Conservation (phyloP, 1,140 invertebrate species). For the Bombus confusus region DNA sequence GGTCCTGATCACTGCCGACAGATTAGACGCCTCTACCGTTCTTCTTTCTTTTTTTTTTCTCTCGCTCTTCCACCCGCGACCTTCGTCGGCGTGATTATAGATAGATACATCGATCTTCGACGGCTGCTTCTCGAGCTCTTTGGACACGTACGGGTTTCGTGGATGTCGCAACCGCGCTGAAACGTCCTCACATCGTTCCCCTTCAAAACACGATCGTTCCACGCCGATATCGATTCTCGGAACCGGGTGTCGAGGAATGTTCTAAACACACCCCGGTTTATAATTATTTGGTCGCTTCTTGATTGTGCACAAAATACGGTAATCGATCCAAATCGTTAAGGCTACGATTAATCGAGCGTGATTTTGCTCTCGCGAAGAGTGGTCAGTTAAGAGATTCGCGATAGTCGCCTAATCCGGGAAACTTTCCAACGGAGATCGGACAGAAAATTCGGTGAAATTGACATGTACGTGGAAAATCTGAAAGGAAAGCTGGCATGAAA, state of each 20-base stretch:
- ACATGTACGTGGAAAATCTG: too few relatives aligned
- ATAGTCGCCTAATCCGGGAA: too few relatives aligned
- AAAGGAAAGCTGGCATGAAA: too few relatives aligned
- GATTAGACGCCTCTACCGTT: slow-evolving; percentile 74
- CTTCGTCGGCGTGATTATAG: slow-evolving; percentile 52
- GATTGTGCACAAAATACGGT: too few relatives aligned
- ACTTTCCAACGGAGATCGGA: too few relatives aligned
- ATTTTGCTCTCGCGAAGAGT: too few relatives aligned
- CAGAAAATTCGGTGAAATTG: too few relatives aligned
- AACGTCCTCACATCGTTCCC: background rate
- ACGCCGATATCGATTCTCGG: background rate
- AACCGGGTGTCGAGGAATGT: background rate
- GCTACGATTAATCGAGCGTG: too few relatives aligned
- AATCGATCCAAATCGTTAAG: too few relatives aligned
- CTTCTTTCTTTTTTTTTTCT: slow-evolving; percentile 32
- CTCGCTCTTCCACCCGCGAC: slow-evolving; percentile 16
- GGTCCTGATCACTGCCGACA: slow-evolving; percentile 81
- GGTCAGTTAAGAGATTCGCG: too few relatives aligned
- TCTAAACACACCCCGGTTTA: background rate
- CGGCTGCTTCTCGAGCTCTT: slow-evolving; percentile 25
- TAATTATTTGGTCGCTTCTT: background rate
- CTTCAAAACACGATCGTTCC: background rate
- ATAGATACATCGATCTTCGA: slow-evolving; percentile 54
- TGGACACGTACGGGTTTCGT: slow-evolving; percentile 6
- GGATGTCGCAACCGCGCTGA: slow-evolving; percentile 21